A percentile compares a stretch with the other conserved stretches of the same genome.
These are phyloP conservation scores for Eriocheir sinensis DNA, from an alignment of 1,140 invertebrate genomes.

Conservation along the genomic window DNA sequence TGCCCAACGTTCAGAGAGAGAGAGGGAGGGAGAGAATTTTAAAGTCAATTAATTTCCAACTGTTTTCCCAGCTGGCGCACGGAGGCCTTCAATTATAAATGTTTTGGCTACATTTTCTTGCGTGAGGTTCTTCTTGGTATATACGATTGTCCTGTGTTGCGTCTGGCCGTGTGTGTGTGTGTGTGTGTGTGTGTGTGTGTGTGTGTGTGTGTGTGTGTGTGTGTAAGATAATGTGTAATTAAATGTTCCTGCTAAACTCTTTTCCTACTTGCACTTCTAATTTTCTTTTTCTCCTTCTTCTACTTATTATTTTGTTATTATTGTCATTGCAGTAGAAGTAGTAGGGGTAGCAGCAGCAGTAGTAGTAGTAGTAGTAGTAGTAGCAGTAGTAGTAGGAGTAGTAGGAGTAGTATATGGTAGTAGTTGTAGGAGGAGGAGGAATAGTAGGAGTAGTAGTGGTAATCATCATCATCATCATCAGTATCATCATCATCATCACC, in stretches of 20 bases:
- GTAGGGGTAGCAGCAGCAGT: too few relatives aligned
- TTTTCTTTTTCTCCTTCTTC: background rate
- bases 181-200: slow-evolving; percentile 31
- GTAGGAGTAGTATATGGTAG: too few relatives aligned
- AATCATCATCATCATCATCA: background rate
- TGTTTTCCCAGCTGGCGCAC: background rate
- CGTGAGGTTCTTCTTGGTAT: background rate
- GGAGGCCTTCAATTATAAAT: background rate
- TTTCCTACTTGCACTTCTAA: background rate
- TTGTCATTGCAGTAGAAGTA: too few relatives aligned
- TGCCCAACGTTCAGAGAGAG: too few relatives aligned
- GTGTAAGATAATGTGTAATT: background rate
- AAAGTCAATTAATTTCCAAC: background rate
- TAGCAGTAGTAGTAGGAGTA: too few relatives aligned
- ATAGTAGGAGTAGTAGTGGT: too few relatives aligned
- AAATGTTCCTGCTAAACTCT: background rate
- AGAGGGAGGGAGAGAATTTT: background rate
- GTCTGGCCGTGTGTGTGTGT: slow-evolving; percentile 34
- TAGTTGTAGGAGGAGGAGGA: too few relatives aligned
- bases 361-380: too few relatives aligned
- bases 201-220: background rate
- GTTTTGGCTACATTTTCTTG: background rate
- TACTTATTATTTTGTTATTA: background rate
- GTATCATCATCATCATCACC: background rate
- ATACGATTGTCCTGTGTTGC: background rate